Percentiles rank a stretch among this genome's conserved stretches.
phyloP scores from a whole-genome alignment of 2,888 invertebrate species.

The Drosophila mimica region DNA sequence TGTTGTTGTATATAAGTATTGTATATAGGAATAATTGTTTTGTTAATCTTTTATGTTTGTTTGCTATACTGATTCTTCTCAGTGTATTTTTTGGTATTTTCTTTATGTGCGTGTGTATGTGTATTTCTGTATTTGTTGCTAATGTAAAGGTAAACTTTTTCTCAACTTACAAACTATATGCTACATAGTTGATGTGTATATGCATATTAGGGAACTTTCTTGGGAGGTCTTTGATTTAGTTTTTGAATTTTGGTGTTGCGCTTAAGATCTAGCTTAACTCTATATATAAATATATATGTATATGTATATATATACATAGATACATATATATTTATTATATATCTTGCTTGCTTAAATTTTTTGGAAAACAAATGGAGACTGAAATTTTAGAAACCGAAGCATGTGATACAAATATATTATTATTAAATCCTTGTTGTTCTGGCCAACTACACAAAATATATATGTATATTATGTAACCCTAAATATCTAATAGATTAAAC shows the following conservation, averaged over 20 bases:
- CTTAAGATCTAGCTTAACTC: constrained; percentile 47
- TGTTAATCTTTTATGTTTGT: constrained; percentile 71
- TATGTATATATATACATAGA: constrained; percentile 18
- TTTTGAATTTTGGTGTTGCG: constrained; percentile 58
- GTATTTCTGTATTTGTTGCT: constrained; percentile 17
- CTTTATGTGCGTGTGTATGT: constrained; percentile 10
- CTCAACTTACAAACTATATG: constrained; percentile 63
- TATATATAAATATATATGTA: constrained; percentile 24
- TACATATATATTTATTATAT: constrained; percentile 28
- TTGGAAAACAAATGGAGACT: constrained; percentile 33
- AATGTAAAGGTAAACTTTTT: constrained; percentile 47
- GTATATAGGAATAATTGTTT: constrained; percentile 83
- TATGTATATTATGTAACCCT: neutral
- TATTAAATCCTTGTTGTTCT: constrained; percentile 3
- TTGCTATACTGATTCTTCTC: constrained; percentile 27
- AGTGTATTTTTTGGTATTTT: constrained; percentile 16
- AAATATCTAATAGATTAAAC: constrained; percentile 26
- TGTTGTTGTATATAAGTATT: constrained; percentile 71
- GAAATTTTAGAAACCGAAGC: constrained; percentile 66
- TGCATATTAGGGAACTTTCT: constrained; percentile 75
- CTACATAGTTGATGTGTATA: constrained; percentile 63
- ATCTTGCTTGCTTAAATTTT: constrained; percentile 27
- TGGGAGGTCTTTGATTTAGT: constrained; percentile 77
- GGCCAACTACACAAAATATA: constrained; percentile 16
- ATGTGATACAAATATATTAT: constrained; percentile 35